A percentile compares a stretch with the other conserved stretches of the same genome.
phyloP scores from a whole-genome alignment of 1,140 invertebrate genomes.

The Yoshiicerus persimilis region DNA sequence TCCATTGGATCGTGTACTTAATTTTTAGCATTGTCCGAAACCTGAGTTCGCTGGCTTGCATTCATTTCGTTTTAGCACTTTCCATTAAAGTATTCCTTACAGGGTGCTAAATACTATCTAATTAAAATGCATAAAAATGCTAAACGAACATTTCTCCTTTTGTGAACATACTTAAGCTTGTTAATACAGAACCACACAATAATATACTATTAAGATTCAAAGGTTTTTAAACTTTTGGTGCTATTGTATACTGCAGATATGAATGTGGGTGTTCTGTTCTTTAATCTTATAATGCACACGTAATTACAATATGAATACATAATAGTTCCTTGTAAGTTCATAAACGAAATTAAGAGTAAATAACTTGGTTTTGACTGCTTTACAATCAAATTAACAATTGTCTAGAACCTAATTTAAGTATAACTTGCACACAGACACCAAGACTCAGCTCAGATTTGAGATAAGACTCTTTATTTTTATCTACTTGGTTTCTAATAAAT shows the following conservation, averaged over 20 bases:
- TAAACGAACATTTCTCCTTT: neutral
- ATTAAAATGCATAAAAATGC: neutral
- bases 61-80: neutral
- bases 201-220: neutral
- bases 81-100: neutral
- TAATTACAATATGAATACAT: no score
- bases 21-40: neutral
- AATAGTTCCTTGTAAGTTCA: no score
- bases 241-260: no score
- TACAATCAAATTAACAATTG: no score
- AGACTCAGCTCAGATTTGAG: no score
- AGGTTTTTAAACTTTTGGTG: neutral
- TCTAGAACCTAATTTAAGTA: no score
- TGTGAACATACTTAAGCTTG: neutral
- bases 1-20: neutral
- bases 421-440: no score
- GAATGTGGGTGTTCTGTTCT: neutral
- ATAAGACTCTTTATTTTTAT: no score
- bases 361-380: no score
- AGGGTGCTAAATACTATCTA: neutral
- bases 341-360: no score
- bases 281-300: neutral
- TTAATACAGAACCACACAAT: neutral
- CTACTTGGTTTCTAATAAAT: no score
- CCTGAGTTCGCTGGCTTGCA: neutral